A percentile compares a stretch with the other conserved stretches of the same genome.
These are phyloP conservation scores for Brachypodius melanocephalos DNA, from an alignment of 2,113 vertebrate genomes.

Conservation along the genomic window DNA sequence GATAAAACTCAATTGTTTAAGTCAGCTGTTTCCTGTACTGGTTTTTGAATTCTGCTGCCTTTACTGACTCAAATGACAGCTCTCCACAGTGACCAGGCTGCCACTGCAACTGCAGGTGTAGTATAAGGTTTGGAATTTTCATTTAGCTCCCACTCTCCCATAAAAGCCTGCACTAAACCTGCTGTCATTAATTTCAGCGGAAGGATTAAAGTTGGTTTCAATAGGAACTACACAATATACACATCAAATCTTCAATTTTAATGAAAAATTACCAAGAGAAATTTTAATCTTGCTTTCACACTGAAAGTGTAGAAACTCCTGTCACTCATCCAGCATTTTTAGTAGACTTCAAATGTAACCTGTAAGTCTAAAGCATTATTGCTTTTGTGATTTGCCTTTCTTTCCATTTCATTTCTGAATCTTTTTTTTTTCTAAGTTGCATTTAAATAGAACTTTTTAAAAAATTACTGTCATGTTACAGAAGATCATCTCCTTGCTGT, in stretches of 20 bases:
- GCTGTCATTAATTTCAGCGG: neutral
- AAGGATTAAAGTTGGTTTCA: neutral
- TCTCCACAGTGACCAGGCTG: neutral
- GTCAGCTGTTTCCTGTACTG: neutral
- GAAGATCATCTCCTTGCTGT: neutral
- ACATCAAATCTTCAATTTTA: neutral
- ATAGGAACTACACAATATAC: neutral
- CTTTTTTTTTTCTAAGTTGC: neutral
- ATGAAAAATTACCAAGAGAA: neutral
- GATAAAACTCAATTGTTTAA: neutral
- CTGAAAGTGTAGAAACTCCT: neutral
- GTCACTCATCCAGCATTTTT: neutral
- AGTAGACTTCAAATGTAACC: neutral
- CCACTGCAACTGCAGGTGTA: neutral
- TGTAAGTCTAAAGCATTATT: neutral
- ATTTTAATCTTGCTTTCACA: neutral
- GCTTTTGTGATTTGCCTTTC: neutral
- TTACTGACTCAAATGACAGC: neutral
- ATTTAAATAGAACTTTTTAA: neutral
- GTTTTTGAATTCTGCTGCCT: conserved; percentile 9
- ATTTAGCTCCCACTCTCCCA: neutral
- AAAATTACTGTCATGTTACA: neutral
- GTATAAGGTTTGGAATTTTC: neutral
- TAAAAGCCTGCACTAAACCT: neutral
- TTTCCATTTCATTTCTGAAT: neutral